Evolutionary conservation across 2,113 vertebrate genomes (phyloP), one percentile per base, ranked within the genome.

Genomic region (Tachycineta bicolor): DNA sequence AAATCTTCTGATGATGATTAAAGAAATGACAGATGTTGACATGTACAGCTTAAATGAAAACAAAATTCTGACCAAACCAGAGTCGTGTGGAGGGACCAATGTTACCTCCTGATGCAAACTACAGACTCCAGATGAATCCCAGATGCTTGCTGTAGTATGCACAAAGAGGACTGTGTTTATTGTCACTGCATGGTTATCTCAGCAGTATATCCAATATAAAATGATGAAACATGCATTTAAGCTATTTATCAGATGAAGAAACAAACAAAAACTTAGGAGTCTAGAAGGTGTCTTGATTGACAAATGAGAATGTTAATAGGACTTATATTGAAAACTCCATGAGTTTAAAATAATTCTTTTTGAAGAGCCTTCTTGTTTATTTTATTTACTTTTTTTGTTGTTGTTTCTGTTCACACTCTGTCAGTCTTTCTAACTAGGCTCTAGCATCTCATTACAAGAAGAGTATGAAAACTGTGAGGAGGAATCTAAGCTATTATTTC

Each of bases 101-200:
- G 23, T 78, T 97, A 90, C 81, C 81, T 96, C 88, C 86, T 93
- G 52, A 96, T 96, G 77, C 90, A 96, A 96, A 89, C 86, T 93
- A 84, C n/a, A 90, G 88, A 75, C 75, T 94, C 73, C 75, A 95
- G 94, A 97, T 97, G 94, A 97, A 97, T 95, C 94, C 96, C 96
- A 97, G 95, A 97, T 97, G 94, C 86, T 87, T 0, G 1, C 47
- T 89, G 83, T 90, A 71, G 46, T 62, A 78, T 71, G 91, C 84
- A 97, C 90, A 97, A 94, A 96, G 81, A 82, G 18, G 71, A 74
- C 76, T 80, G 69, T 97, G 86, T 96, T 97, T 96, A 95, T 96
- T 94, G 88, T 95, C 94, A 89, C 91, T 92, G 91, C 91, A 80
- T 90, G 91, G 69, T 83, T 94, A 95, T 95, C 95, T 95, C 94